Evolutionary conservation across 2,797 vertebrate genomes (phyloP), one percentile per base, ranked within the genome.

Genomic region (Megalops cyprinoides): DNA sequence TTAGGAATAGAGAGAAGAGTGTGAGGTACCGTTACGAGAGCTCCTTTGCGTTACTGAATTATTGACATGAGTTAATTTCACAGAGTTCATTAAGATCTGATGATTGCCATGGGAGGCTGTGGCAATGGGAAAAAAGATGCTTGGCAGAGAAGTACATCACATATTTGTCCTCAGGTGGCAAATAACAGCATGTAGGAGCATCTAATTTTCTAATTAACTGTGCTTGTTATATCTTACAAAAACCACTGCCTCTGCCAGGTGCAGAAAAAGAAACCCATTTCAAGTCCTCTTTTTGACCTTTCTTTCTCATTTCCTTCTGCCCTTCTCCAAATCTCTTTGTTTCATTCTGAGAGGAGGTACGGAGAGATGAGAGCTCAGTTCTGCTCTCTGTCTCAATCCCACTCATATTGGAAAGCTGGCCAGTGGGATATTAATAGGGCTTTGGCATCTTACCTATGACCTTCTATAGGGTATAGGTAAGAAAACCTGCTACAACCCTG

Each of bases 11-110:
- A 71, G 20, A 3, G 37, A 48, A 28, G 1, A 28, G 44, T 4
- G 23, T 51, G 48, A 55, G 31, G 49, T 79, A 37, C 51, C 48
- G 34, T 46, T 56, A 75, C 39, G 73, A 51, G 44, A 80, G 10
- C 46, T 37, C 62, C 71, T 75, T 80, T 49, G 79, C 75, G 71
- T 62, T 60, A 75, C 34, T 48, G 39, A 74, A 80, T 77, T 69
- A 78, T 78, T 74, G 74, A 82, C 73, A 84, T 74, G 10, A 78
- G 89, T 90, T 93, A 85, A 90, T 91, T 88, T 80, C 28, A 34
- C 79, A 80, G 73, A 75, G 89, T 89, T 93, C 86, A 90, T 91
- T 89, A 90, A 86, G 83, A 85, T 90, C 84, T 91, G 91, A 91
- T 86, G 87, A 90, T 90, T 88, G 87, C 88, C 84, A 82, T 87